Evolutionary conservation across 2,113 vertebrate species (phyloP).

Genomic region (Steatornis caripensis): DNA sequence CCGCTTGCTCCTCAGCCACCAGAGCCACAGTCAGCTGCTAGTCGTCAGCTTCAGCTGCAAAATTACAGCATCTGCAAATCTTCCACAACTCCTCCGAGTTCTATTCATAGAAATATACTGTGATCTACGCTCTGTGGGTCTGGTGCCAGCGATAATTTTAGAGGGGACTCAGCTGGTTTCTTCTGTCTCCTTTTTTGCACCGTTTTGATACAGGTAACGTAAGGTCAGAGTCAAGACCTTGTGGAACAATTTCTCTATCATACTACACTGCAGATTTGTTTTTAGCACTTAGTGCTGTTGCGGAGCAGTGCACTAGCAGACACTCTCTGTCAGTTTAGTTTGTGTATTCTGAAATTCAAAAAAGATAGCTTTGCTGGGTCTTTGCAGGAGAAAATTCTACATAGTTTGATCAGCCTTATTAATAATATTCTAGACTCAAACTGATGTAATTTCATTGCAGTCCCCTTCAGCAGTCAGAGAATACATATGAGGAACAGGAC

Average conservation of each 20-base stretch:
- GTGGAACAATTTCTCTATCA: conserved; percentile 22
- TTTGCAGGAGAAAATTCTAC: background rate
- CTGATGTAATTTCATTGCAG: background rate
- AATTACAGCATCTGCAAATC: conserved; percentile 39
- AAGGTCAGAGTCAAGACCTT: conserved; percentile 18
- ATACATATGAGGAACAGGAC: background rate
- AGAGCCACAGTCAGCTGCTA: background rate
- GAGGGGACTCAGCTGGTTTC: conserved; percentile 53
- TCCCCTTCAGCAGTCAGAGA: background rate
- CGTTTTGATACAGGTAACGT: conserved; percentile 35
- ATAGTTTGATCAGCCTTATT: background rate
- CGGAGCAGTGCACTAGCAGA: background rate
- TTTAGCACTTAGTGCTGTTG: background rate
- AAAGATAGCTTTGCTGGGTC: background rate
- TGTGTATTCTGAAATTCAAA: background rate
- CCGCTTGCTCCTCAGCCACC: background rate
- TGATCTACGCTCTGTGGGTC: conserved; percentile 30
- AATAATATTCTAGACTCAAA: background rate
- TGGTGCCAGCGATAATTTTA: conserved; percentile 67
- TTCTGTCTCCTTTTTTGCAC: conserved; percentile 50
- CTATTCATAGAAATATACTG: conserved; percentile 60
- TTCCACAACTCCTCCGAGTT: background rate
- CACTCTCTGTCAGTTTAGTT: background rate
- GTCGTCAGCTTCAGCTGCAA: conserved; percentile 37
- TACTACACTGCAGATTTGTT: background rate